Evolutionary conservation across 2,797 vertebrate species (phyloP).

Genomic region (Smutsia temminckii): DNA sequence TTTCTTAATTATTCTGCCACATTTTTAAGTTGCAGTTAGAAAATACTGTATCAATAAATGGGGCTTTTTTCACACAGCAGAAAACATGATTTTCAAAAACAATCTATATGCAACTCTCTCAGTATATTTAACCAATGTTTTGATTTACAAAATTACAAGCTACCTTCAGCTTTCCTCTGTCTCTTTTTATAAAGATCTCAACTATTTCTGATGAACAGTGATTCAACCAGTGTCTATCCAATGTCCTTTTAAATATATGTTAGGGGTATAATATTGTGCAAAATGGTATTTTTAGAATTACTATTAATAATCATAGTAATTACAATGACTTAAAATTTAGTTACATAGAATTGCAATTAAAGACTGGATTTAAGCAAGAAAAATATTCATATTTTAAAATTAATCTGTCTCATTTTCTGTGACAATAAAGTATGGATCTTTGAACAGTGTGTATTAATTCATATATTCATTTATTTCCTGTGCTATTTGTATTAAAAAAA

Average conservation of each 20-base stretch:
- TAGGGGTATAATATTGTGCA: not conserved
- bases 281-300: slow-evolving; percentile 60
- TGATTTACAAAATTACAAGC: not conserved
- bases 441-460: slow-evolving; percentile 21
- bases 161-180: not conserved
- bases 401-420: not conserved
- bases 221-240: not conserved
- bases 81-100: not conserved
- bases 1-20: slow-evolving; percentile 14
- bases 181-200: not conserved
- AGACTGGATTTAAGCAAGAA: not conserved
- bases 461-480: slow-evolving; percentile 16
- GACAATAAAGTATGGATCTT: not conserved
- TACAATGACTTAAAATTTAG: not conserved
- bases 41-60: not conserved
- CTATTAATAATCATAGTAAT: slow-evolving; percentile 43
- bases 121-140: not conserved
- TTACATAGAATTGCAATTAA: not conserved
- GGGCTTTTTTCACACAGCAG: not conserved
- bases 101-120: not conserved
- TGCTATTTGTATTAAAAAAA: slow-evolving; percentile 41
- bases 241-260: not conserved
- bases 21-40: not conserved
- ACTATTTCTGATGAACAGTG: not conserved
- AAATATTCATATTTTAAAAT: slow-evolving; percentile 42